Conservation (phyloP, 2,113 vertebrate species). For the Hirundichthys speculiger region DNA sequence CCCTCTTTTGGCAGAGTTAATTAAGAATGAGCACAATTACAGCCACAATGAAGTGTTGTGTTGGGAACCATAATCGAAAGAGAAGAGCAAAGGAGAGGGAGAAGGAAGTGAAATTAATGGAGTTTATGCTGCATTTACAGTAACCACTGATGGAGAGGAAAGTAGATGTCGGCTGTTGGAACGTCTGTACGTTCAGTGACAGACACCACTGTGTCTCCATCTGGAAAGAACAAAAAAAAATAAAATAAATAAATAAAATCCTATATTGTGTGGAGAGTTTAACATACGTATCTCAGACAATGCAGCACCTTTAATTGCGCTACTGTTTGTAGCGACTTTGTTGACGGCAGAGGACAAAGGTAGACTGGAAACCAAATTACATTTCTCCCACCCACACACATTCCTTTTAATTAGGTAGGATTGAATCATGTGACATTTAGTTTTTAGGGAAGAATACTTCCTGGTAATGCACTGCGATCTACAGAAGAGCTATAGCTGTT, state of each 20-base stretch:
- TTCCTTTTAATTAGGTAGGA: conserved; percentile 23
- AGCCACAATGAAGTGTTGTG: conserved; percentile 36
- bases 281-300: conserved; percentile 8
- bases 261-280: no score
- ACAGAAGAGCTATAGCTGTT: neutral
- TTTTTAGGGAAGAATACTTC: conserved; percentile 4
- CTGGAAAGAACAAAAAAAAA: no score
- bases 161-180: conserved; percentile 10
- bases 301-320: conserved; percentile 1
- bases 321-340: conserved; percentile 10
- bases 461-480: conserved; percentile 1
- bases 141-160: conserved; percentile 34
- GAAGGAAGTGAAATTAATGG: conserved; percentile 22
- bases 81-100: conserved; percentile 7
- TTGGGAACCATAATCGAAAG: conserved; percentile 31
- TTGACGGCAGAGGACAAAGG: conserved; percentile 19
- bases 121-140: conserved; percentile 22
- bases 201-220: no score
- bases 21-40: conserved; percentile 72
- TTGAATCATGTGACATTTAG: neutral
- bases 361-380: conserved; percentile 25
- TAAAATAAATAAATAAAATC: no score
- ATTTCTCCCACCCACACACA: conserved; percentile 25
- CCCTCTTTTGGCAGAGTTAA: conserved; percentile 69
- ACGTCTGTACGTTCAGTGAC: no score